Percentiles rank a stretch among this genome's conserved stretches.
Conservation (phyloP, 2,113 vertebrate species). For the Nycticryphes semicollaris region DNA sequence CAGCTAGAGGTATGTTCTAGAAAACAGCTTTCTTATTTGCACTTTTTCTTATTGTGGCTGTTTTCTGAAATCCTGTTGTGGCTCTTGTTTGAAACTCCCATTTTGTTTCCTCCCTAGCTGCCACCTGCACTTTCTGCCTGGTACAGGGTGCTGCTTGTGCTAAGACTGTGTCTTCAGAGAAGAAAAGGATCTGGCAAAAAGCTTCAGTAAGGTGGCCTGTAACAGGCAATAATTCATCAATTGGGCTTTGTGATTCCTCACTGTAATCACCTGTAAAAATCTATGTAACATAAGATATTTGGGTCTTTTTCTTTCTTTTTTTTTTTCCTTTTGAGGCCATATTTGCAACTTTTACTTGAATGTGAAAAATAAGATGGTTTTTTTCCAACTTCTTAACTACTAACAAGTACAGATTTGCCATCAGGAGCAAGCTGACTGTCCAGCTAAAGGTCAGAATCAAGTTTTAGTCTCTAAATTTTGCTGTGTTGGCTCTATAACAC, state of each 20-base stretch:
- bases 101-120: not conserved
- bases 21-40: not conserved
- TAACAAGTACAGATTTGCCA: not conserved
- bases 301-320: too few species aligned
- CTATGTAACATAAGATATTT: not conserved
- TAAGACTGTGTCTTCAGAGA: not conserved
- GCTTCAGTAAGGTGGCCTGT: not conserved
- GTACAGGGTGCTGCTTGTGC: not conserved
- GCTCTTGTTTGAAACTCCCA: not conserved
- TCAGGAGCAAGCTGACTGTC: not conserved
- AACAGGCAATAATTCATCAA: not conserved
- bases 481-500: not conserved
- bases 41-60: not conserved
- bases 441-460: not conserved
- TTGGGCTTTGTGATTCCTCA: not conserved
- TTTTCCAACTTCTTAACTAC: not conserved
- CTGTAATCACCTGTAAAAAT: not conserved
- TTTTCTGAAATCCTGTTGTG: not conserved
- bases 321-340: not conserved
- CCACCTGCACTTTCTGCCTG: fast-evolving
- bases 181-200: not conserved
- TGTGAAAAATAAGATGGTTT: not conserved
- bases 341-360: not conserved
- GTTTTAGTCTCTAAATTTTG: not conserved
- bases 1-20: not conserved